Evolutionary conservation across 2,797 vertebrate species (phyloP), one percentile per base, ranked within the genome.

Genomic region (Arnoldichthys spilopterus): DNA sequence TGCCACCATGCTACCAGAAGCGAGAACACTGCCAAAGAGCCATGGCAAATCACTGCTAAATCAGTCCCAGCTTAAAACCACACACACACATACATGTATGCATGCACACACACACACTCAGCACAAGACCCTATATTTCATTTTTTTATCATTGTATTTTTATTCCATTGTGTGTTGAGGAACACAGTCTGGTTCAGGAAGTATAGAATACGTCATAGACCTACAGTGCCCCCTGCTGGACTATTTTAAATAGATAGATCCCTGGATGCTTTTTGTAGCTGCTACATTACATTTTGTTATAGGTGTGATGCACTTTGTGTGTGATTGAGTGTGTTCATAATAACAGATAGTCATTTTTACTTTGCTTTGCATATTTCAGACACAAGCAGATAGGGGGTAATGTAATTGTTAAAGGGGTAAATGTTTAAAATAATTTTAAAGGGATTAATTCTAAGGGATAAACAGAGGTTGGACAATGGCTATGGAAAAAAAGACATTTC

Each of bases 1-100:
- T 79, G 87, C 86, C 88, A 80, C 79, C 86, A 81, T 70, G 84
- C 74, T 85, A 84, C 62, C 30, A 62, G 26, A 70, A 62, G 54
- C 1, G 7, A 70, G 12, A 83, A 64, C 20, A 72, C 59, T 77
- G 51, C 61, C 72, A 84, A 72, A 76, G 40, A 34, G 20, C 22
- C 56, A 13, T 11, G 76, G 67, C 37, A 70, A 75, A 82, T 54
- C 69, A 20, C 63, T 54, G 68, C 76, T 77, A 63, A 68, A 76
- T 79, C 54, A 45, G 61, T 62, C 22, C 45, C 45, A 51, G 68
- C 67, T 81, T 63, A 62, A 49, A 37, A 74, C 7, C 37, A 66
- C 26, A 49, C 28, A 20, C 47, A 51, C 69, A 49, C 43, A 32
- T 66, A 81, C 70, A 34, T 40, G 71, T 67, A 63, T 64, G 66